Conservation (phyloP, 2,797 vertebrate species). For the Chromis chromis region DNA sequence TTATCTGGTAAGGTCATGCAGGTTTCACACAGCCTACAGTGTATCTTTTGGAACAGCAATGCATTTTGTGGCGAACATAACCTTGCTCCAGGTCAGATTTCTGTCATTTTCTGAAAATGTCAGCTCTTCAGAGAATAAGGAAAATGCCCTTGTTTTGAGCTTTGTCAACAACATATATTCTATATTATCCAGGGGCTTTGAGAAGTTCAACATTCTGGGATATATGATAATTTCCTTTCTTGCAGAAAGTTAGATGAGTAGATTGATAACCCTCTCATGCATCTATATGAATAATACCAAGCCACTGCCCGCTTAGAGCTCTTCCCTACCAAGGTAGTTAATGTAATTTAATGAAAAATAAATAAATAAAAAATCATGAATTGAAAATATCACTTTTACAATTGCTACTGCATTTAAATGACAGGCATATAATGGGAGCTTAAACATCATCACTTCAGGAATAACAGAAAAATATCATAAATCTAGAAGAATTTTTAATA, state of each 20-base stretch:
- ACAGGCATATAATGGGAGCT: no score
- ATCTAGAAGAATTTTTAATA: no score
- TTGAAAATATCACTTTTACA: no score
- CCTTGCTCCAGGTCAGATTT: not conserved
- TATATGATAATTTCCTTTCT: not conserved
- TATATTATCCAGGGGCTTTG: not conserved
- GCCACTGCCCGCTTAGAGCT: no score
- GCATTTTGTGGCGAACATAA: not conserved
- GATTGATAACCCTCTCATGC: not conserved
- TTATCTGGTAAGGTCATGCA: constrained; percentile 5
- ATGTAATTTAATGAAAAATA: no score
- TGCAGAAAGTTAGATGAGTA: not conserved
- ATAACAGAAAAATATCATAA: no score
- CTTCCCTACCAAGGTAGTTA: no score
- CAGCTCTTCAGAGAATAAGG: not conserved
- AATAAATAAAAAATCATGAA: no score
- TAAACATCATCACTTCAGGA: no score
- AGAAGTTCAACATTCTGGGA: not conserved
- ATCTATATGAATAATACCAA: not conserved
- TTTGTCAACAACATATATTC: not conserved
- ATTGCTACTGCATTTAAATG: no score
- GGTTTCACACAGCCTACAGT: constrained; percentile 10
- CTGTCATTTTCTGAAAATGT: not conserved
- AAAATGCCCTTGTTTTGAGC: constrained; percentile 2
- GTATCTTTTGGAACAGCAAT: not conserved